Conservation (phyloP, 2,888 invertebrate species). For the Entomobrya multifasciata region DNA sequence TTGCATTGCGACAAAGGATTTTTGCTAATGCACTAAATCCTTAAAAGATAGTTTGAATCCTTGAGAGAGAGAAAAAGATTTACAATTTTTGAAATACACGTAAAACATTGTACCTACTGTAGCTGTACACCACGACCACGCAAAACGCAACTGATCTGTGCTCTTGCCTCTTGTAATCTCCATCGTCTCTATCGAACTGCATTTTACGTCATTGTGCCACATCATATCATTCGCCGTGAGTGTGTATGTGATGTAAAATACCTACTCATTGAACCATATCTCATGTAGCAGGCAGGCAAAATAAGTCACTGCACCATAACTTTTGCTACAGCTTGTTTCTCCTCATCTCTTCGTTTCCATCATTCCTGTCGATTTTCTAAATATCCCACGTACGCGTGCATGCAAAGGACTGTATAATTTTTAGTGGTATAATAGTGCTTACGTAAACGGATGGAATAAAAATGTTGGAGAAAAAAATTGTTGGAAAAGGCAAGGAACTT, state of each 20-base stretch:
- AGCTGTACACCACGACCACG: neutral
- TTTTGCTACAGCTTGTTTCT: neutral
- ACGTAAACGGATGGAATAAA: neutral
- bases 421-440: conserved; percentile 4
- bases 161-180: neutral
- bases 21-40: conserved; percentile 69
- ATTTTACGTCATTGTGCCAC: neutral
- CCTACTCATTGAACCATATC: conserved; percentile 53
- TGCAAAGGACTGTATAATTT: conserved; percentile 26
- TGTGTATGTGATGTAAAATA: conserved; percentile 17
- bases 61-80: conserved; percentile 51
- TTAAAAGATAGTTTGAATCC: conserved; percentile 63
- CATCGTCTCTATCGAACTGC: conserved; percentile 14
- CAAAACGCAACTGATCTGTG: neutral
- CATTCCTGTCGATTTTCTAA: neutral
- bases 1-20: conserved; percentile 67
- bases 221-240: conserved; percentile 27
- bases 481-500: conserved; percentile 20
- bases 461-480: neutral
- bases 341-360: neutral
- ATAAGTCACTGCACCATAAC: conserved; percentile 15
- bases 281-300: conserved; percentile 60
- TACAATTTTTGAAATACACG: conserved; percentile 55
- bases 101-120: neutral
- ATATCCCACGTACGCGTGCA: conserved; percentile 22